Evolutionary conservation across 2,888 invertebrate genomes (phyloP).

Genomic region (Sesia apiformis): DNA sequence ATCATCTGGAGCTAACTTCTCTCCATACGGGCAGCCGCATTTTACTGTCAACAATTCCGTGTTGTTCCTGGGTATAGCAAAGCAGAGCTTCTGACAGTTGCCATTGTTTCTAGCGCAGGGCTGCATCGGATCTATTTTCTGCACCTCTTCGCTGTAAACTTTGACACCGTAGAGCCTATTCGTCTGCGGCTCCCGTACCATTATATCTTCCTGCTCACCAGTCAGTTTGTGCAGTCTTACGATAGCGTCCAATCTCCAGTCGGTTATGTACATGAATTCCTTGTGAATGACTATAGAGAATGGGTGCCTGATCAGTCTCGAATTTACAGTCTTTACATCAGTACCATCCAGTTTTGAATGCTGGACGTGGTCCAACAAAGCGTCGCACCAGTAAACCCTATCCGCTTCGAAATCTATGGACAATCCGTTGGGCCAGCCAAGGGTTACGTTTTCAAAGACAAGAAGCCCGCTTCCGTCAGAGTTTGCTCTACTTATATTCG

Average conservation of each 20-base stretch:
- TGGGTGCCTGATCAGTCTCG: constrained; percentile 89
- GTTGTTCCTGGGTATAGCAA: constrained; percentile 84
- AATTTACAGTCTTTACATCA: constrained; percentile 92
- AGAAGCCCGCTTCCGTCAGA: constrained; percentile 91
- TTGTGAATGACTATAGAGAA: constrained; percentile 93
- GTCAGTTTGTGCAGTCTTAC: constrained; percentile 91
- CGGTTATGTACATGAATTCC: constrained; percentile 96
- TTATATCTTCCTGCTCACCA: constrained; percentile 89
- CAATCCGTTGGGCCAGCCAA: constrained; percentile 98
- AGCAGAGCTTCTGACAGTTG: constrained; percentile 96
- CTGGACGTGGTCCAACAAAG: constrained; percentile 95
- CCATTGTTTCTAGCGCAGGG: constrained; percentile 91
- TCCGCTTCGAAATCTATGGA: constrained; percentile 93
- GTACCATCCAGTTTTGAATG: constrained; percentile 93
- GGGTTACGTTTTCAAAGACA: constrained; percentile 91
- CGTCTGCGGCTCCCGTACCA: constrained; percentile 91
- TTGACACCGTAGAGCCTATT: constrained; percentile 94
- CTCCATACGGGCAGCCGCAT: constrained; percentile 96
- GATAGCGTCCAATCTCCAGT: constrained; percentile 97
- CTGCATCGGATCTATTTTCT: constrained; percentile 80
- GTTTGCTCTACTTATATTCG: constrained; percentile 94
- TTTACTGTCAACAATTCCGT: constrained; percentile 73
- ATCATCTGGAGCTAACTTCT: constrained; percentile 82
- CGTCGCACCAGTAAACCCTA: constrained; percentile 98
- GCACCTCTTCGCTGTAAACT: constrained; percentile 85